phyloP scores from a whole-genome alignment of 2,113 vertebrate species.

The Ageneiosus marmoratus region DNA sequence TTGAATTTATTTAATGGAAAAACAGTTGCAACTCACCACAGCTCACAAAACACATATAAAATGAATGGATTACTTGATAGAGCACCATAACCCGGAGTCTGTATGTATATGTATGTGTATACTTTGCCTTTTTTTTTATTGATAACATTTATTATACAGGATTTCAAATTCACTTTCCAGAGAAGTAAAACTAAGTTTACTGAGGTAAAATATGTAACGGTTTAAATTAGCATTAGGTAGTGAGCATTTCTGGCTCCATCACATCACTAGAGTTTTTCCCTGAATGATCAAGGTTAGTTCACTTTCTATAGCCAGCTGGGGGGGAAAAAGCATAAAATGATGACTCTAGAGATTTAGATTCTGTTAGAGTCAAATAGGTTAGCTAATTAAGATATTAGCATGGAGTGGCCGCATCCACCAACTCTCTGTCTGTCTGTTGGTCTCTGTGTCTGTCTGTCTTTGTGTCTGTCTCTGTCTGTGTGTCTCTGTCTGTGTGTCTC shows the following conservation, averaged over 20 bases:
- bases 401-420: too few species aligned
- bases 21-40: neutral
- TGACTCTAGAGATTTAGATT: too few species aligned
- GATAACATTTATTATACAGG: neutral
- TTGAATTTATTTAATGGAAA: neutral
- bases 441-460: too few species aligned
- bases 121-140: neutral
- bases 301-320: neutral
- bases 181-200: neutral
- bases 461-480: too few species aligned
- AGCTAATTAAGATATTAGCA: too few species aligned
- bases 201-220: neutral
- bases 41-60: neutral
- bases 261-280: neutral
- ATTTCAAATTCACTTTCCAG: neutral
- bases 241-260: neutral
- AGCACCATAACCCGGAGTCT: neutral
- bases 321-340: neutral
- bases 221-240: neutral
- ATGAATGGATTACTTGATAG: neutral
- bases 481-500: too few species aligned
- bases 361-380: too few species aligned
- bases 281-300: neutral
- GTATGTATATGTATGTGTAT: neutral
- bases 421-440: too few species aligned